Evolutionary conservation across 2,797 vertebrate genomes (phyloP), one percentile per base, ranked within the genome.

Genomic region (Rhynchonycteris naso): DNA sequence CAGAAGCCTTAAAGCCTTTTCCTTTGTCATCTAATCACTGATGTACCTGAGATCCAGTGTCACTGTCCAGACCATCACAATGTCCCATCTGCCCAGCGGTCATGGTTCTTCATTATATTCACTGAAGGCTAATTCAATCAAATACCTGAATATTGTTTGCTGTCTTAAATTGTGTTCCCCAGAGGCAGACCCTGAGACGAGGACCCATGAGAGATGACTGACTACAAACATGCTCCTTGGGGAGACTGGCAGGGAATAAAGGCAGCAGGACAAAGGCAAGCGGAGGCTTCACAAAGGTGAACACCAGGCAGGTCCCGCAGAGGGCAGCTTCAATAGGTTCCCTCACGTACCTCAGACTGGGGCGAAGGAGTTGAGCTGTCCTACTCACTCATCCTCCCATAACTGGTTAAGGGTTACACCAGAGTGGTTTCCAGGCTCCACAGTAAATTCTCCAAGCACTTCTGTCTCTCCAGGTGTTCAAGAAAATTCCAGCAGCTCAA

Each of bases 51-150:
- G 10, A 86, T 71, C 63, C 54, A 80, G 30, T 26, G 30, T 75
- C 81, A 81, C 68, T 75, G 56, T 84, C 5, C 47, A 88, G 38
- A 59, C 10, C 59, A 54, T 80, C n/a, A 52, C 58, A 63, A 96
- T 68, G 54, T 90, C 81, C 38, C 30, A 7, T 12, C 80, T 94
- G 22, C 28, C 90, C 74, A 82, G 52, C 4, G 5, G n/a, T 21
- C 56, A 2, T 10, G 19, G 47, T 56, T 65, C 28, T 54, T 79
- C 21, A 13, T 76, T 61, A 22, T 79, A 92, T 80, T 54, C 75
- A 90, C 28, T 79, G 38, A 90, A 78, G 78, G 21, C 35, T 50
- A 71, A 79, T 84, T 63, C 88, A 83, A 50, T 43, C 28, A 74
- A 30, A 81, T 74, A 30, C 24, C 72, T 91, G 35, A 69, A 16